A percentile compares a stretch with the other conserved stretches of the same genome.
Evolutionary conservation across 2,888 invertebrate species (phyloP).

Genomic region (Pediacus dermestoides): DNA sequence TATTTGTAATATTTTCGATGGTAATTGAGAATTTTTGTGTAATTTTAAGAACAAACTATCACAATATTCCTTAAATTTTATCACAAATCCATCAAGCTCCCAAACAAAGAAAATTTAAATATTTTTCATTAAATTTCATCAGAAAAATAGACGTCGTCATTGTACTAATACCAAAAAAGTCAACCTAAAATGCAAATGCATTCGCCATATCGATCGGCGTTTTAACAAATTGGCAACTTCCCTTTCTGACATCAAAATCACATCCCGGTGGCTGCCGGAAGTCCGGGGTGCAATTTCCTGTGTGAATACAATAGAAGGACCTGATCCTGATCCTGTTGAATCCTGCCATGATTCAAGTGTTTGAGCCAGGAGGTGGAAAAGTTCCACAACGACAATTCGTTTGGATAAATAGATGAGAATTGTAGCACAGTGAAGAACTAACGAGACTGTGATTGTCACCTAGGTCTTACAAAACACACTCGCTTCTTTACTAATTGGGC

Average conservation of each 20-base stretch:
- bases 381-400: too few relatives aligned
- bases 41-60: too few relatives aligned
- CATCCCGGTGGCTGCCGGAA: conserved; percentile 41
- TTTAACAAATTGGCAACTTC: conserved; percentile 44
- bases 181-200: too few relatives aligned
- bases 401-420: conserved; percentile 18
- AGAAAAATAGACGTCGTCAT: too few relatives aligned
- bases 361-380: conserved; percentile 2
- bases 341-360: conserved; percentile 38
- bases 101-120: too few relatives aligned
- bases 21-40: too few relatives aligned
- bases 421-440: conserved; percentile 8
- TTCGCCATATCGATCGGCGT: conserved; percentile 32
- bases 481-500: background rate
- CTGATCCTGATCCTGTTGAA: conserved; percentile 36
- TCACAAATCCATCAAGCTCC: too few relatives aligned
- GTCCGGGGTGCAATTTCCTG: conserved; percentile 46
- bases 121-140: too few relatives aligned
- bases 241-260: conserved; percentile 41
- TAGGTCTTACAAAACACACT: background rate
- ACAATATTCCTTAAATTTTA: too few relatives aligned
- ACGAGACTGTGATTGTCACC: conserved; percentile 16
- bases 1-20: too few relatives aligned
- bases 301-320: conserved; percentile 40
- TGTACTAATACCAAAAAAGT: too few relatives aligned